Conservation (phyloP, 2,113 vertebrate species). For the Macaca mulatta region DNA sequence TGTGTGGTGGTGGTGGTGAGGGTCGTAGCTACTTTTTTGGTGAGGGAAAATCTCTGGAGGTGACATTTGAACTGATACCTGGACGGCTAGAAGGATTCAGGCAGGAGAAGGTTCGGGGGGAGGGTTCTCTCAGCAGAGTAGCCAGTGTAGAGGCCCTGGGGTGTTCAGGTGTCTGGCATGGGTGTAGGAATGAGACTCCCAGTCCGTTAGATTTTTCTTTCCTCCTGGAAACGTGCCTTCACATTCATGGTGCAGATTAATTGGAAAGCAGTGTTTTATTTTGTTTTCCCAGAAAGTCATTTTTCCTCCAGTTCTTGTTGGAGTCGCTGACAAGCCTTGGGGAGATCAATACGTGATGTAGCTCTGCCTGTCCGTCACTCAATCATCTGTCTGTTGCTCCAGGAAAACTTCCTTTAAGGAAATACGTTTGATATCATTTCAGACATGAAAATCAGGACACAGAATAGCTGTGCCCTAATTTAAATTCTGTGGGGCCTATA, state of each 20-base stretch:
- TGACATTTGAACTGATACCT: background rate
- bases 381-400: fast-evolving
- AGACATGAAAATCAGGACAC: background rate
- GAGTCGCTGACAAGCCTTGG: background rate
- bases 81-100: background rate
- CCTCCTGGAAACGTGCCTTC: background rate
- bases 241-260: background rate
- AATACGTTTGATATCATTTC: background rate
- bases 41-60: background rate
- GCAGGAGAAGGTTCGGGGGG: background rate
- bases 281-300: background rate
- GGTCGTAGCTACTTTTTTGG: background rate
- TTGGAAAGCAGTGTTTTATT: background rate
- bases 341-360: background rate
- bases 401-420: background rate
- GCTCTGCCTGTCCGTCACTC: background rate
- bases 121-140: background rate
- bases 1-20: background rate
- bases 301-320: background rate
- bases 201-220: background rate
- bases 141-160: background rate
- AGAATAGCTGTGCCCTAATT: no score
- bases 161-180: background rate
- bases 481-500: background rate
- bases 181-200: background rate